These are phyloP conservation scores for Dryadula phaetusa DNA, from an alignment of 2,888 invertebrate species.

Conservation along the genomic window DNA sequence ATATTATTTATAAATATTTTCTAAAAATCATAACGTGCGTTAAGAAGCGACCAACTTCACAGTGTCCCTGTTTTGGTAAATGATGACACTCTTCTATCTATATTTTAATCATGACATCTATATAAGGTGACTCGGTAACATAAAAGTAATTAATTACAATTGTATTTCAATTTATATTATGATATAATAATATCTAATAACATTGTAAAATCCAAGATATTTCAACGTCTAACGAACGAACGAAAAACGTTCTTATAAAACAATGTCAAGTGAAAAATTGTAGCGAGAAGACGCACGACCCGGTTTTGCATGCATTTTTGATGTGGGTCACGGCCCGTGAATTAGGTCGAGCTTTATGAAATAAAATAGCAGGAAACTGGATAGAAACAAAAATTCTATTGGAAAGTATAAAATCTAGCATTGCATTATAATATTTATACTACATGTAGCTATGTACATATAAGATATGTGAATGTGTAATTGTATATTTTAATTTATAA, in stretches of 20 bases:
- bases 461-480: too few relatives aligned
- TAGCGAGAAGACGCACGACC: constrained; percentile 30
- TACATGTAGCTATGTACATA: too few relatives aligned
- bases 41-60: too few relatives aligned
- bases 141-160: too few relatives aligned
- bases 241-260: constrained; percentile 30
- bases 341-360: constrained; percentile 52
- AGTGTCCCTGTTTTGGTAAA: too few relatives aligned
- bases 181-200: not conserved
- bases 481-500: too few relatives aligned
- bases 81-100: too few relatives aligned
- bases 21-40: too few relatives aligned
- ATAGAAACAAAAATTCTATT: constrained; percentile 39
- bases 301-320: constrained; percentile 52
- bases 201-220: not conserved
- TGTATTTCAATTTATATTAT: too few relatives aligned
- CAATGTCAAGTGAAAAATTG: constrained; percentile 40
- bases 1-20: too few relatives aligned
- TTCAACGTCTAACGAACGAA: constrained; percentile 11
- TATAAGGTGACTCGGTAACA: too few relatives aligned
- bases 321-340: constrained; percentile 64
- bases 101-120: too few relatives aligned
- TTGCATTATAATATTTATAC: not conserved
- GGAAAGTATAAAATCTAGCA: constrained; percentile 27
- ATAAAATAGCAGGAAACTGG: constrained; percentile 41